Base-by-base conservation (phyloP, 2,888 invertebrate genomes). In the Eupithecia subfuscata region DNA sequence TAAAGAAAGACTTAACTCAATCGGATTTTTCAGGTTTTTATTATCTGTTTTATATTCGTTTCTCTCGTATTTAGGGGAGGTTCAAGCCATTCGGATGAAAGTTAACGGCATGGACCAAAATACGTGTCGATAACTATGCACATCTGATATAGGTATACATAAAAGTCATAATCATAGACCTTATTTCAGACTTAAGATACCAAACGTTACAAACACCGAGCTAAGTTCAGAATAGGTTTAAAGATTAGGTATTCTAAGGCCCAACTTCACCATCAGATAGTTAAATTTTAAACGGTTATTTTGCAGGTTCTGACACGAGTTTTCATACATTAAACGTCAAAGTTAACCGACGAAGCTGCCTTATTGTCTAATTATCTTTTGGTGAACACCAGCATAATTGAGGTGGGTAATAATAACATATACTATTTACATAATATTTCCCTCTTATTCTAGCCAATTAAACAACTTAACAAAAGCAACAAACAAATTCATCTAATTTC, bases 1-100 rank as follows among this genome's bases (percentile, higher is more conserved):
- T 85, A 85, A 85, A 82, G 85, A 40, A 68, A 8, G 40, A 18
- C 30, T n/a, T 45, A 43, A 25, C 64, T 64, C 18, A 56, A 52
- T 45, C 68, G 4, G 22, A 52, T 43, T 22, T 30, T 68, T 22
- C 22, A 40, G 40, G 22, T 68, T 68, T 40, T 22, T 68, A 43
- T 37, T 40, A 40, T n/a, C 52, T 22, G 56, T 9, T 56, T 56
- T 11, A 14, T 60, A 25, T 22, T 60, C 25, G 25, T 25, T 60
- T 60, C 12, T 25, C 6, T 25, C 12, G 22, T 60, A 60, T 60
- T 25, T 22, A 22, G 12, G 12, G 25, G 6, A 14, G 1, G 56
- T 56, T 56, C 14, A 25, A 60, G 12, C 22, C 22, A 1, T 56
- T 56, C 0, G 22, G 22, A 56, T 22, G 11, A 56, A 22, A 22